Evolutionary conservation across 2,888 invertebrate species (phyloP).

Genomic region (Cybosia mesomella): DNA sequence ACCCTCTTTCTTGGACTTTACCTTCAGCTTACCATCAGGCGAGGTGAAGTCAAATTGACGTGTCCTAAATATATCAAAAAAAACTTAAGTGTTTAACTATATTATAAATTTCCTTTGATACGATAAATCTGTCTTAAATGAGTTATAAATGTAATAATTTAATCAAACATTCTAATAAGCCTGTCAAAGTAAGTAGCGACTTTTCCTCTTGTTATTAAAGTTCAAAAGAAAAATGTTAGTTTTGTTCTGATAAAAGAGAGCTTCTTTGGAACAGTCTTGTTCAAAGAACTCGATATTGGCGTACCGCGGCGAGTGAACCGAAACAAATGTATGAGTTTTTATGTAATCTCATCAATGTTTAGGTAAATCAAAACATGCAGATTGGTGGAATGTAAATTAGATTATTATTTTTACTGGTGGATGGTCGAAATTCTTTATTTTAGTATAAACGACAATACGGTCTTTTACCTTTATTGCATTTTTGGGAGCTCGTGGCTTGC

Average conservation of each 20-base stretch:
- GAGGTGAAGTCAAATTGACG: too few relatives aligned
- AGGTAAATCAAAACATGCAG: background rate
- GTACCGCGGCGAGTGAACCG: background rate
- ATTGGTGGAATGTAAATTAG: background rate
- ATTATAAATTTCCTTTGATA: too few relatives aligned
- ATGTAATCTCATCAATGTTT: background rate
- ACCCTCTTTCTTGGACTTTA: too few relatives aligned
- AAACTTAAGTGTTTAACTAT: background rate
- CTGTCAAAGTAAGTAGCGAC: background rate
- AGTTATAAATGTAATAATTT: constrained; percentile 7
- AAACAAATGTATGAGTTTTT: background rate
- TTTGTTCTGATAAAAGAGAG: constrained; percentile 7
- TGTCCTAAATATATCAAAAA: too few relatives aligned
- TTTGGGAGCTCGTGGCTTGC: too few relatives aligned
- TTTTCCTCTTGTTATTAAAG: constrained; percentile 2
- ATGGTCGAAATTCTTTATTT: background rate
- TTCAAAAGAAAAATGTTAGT: constrained; percentile 13
- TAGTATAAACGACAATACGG: background rate
- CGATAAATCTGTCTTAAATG: background rate
- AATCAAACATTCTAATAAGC: constrained; percentile 7
- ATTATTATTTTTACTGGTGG: background rate
- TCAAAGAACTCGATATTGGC: constrained; percentile 1
- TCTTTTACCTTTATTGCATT: too few relatives aligned
- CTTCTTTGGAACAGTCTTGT: background rate
- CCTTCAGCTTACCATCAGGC: too few relatives aligned